Base-by-base conservation (phyloP, 2,113 vertebrate species). In the Aphyosemion australe region DNA sequence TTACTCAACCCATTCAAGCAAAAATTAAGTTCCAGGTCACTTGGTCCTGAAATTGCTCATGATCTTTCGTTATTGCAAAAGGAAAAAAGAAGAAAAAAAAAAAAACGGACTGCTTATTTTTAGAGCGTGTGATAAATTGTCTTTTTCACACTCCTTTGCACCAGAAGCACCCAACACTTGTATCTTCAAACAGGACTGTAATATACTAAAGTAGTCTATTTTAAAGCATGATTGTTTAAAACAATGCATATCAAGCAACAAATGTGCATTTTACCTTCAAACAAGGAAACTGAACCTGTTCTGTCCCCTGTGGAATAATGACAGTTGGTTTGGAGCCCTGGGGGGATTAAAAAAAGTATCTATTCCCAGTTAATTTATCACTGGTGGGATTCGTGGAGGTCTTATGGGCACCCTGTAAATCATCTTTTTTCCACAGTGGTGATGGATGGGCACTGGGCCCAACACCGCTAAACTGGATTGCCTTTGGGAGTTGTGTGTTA, bases 321-420 rank as follows among this genome's bases (percentile, higher is more conserved):
- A 31, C 37, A 48, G 69, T 61, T 57, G 20, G 15, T 53, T 53
- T 54, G 14, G 48, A 48, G 53, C 78, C 58, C 69, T 61, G 65
- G 26, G 56, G 50, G 62, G 61, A 58, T 46, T 56, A 19, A 48
- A 63, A 39, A 12, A 63, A 54, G 34, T 21, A 65, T 72, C 37
- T 80, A 79, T 83, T 69, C 53, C 60, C 18, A 46, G 56, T 81
- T 77, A 76, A 88, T 87, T 65, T 67, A 85, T 85, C 80, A 80
- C 62, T 52, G 46, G 50, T 45, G 56, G 47, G 61, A 72, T 79
- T 86, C 80, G 60, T 70, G 39, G 66, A 83, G 78, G 72, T 77
- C 67, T 59, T 49, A 41, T 51, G 53, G 65, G 71, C 46, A 42
- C 59, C 54, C 62, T 81, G 79, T 84, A 86, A 76, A 83, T 88